Percentiles rank a stretch among this genome's conserved stretches.
Evolutionary conservation across 2,888 invertebrate species (phyloP).

Genomic region (Xestia rhomboidea): DNA sequence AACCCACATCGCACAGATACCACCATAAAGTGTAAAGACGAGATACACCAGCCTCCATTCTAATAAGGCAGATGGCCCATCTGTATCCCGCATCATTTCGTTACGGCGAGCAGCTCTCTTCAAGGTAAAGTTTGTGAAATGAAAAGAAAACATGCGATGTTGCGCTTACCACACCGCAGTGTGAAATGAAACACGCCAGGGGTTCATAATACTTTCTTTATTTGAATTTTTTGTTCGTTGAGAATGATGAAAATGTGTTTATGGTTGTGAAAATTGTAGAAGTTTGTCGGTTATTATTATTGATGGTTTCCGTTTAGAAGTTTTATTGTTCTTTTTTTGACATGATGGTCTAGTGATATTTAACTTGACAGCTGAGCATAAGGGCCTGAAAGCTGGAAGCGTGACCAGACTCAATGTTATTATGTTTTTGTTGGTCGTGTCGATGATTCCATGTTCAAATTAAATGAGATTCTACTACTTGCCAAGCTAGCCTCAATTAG

Average conservation of each 20-base stretch:
- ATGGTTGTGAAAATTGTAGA: conserved; percentile 7
- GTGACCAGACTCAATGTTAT: too few species aligned
- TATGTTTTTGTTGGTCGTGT: background rate
- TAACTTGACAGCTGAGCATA: too few species aligned
- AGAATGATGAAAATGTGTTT: conserved; percentile 21
- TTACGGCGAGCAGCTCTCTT: conserved; percentile 31
- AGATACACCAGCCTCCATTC: conserved; percentile 35
- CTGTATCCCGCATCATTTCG: conserved; percentile 48
- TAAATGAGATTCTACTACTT: background rate
- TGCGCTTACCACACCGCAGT: conserved; percentile 23
- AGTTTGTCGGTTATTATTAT: conserved; percentile 6
- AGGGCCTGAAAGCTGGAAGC: too few species aligned
- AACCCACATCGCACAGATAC: background rate
- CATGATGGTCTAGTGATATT: background rate
- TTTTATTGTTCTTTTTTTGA: background rate
- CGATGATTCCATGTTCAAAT: background rate
- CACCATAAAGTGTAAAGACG: conserved; percentile 7
- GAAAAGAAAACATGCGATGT: conserved; percentile 46
- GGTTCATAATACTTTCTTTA: conserved; percentile 34
- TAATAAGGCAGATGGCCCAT: conserved; percentile 46
- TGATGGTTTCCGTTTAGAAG: background rate
- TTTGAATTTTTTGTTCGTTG: conserved; percentile 11
- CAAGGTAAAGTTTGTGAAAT: conserved; percentile 39
- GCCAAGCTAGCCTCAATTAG: background rate
- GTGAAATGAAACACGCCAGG: conserved; percentile 43